These are phyloP conservation scores for Sebastes umbrosus DNA, from an alignment of 2,797 vertebrate species.

Conservation along the genomic window DNA sequence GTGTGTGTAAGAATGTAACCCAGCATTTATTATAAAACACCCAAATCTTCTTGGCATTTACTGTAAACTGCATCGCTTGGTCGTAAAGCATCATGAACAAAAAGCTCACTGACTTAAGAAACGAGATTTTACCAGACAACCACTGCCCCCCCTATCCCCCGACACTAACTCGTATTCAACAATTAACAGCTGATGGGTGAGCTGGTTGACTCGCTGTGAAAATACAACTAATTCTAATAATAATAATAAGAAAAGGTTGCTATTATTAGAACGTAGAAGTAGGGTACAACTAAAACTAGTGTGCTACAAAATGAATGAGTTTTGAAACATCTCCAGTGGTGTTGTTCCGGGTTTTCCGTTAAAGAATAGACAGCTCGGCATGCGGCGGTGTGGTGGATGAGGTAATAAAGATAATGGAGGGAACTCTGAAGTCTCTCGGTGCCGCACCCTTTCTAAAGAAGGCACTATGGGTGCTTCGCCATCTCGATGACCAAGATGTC, in stretches of 20 bases:
- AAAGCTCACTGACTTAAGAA: constrained; percentile 29
- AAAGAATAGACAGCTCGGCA: constrained; percentile 62
- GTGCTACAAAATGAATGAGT: constrained; percentile 56
- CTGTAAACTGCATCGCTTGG: constrained; percentile 28
- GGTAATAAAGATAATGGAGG: constrained; percentile 71
- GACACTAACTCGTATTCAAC: constrained; percentile 44
- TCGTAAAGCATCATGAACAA: constrained; percentile 35
- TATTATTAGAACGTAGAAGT: constrained; percentile 18
- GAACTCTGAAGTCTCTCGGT: constrained; percentile 61
- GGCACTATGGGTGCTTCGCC: constrained; percentile 84
- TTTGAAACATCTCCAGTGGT: constrained; percentile 40
- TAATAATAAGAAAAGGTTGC: constrained; percentile 30
- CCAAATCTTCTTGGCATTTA: constrained; percentile 38
- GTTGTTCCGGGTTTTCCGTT: constrained; percentile 35
- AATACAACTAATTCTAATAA: constrained; percentile 41
- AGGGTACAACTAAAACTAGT: constrained; percentile 60
- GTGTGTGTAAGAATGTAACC: constrained; percentile 13
- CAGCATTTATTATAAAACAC: constrained; percentile 24
- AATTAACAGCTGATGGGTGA: constrained; percentile 37
- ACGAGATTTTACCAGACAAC: constrained; percentile 27
- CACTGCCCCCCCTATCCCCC: background rate
- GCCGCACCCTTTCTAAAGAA: constrained; percentile 81
- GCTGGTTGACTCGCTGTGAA: constrained; percentile 23
- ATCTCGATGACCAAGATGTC: constrained; percentile 50
- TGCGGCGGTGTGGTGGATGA: constrained; percentile 60